Conservation (phyloP, 1,140 invertebrate genomes). For the Diuraphis noxia region DNA sequence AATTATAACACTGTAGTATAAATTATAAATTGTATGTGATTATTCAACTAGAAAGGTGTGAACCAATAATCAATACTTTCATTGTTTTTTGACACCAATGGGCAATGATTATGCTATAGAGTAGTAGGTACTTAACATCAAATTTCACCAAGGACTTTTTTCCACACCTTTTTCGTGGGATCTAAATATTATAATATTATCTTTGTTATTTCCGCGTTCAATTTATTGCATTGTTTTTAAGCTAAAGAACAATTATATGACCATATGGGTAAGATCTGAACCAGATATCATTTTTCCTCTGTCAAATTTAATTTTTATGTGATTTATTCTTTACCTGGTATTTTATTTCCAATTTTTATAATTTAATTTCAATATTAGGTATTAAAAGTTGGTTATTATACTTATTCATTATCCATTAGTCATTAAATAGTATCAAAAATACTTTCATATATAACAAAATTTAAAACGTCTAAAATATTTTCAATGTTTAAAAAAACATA, state of each 20-base stretch:
- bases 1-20: constrained; percentile 3
- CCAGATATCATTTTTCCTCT: background rate
- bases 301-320: background rate
- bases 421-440: background rate
- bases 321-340: background rate
- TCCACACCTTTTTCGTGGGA: constrained; percentile 30
- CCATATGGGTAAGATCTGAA: background rate
- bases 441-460: background rate
- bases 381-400: background rate
- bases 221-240: background rate
- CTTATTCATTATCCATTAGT: background rate
- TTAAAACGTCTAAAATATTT: no score
- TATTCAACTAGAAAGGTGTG: background rate
- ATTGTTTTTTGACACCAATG: background rate
- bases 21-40: background rate
- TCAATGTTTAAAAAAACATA: background rate
- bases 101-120: background rate
- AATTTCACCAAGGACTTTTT: constrained; percentile 27
- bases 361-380: background rate
- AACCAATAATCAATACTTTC: constrained; percentile 19
- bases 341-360: background rate
- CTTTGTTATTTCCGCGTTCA: background rate
- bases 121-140: background rate
- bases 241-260: background rate
- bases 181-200: background rate